phyloP scores from a whole-genome alignment of 2,113 vertebrate genomes.

The Saguinus midas region DNA sequence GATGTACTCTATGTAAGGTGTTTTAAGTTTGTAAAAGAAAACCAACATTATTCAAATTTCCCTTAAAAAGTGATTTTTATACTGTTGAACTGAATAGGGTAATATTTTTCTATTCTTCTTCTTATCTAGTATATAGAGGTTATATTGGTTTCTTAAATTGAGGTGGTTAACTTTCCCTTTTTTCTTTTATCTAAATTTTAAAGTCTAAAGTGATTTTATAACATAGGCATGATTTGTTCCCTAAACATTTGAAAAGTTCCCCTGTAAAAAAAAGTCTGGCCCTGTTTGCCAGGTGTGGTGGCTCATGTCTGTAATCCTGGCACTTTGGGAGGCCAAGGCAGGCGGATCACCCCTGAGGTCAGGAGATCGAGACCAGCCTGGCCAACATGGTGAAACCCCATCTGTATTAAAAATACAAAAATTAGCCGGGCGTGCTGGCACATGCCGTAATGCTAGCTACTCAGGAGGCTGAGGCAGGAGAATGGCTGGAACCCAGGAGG shows the following conservation, averaged over 20 bases:
- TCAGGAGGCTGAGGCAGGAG: too few species aligned
- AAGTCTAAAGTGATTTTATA: not conserved
- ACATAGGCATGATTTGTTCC: not conserved
- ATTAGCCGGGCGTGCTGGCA: fast-evolving
- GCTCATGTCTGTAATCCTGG: too few species aligned
- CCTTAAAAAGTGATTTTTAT: not conserved
- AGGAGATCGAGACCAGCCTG: too few species aligned
- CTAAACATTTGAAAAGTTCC: not conserved
- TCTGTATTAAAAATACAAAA: too few species aligned
- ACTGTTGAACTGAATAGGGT: not conserved
- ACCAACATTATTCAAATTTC: not conserved
- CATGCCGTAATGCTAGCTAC: too few species aligned
- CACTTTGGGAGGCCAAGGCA: too few species aligned
- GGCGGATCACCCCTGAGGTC: too few species aligned
- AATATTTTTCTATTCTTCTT: not conserved
- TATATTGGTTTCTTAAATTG: not conserved
- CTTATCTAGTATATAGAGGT: not conserved
- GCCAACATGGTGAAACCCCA: too few species aligned
- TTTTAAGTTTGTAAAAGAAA: not conserved
- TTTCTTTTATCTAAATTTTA: too few species aligned
- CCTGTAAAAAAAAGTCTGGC: not conserved
- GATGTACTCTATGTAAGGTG: not conserved
- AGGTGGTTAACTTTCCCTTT: not conserved
- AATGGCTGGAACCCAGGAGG: too few species aligned
- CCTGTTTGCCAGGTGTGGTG: too few species aligned